Evolutionary conservation across 2,797 vertebrate species (phyloP).

Genomic region (Prionace glauca): DNA sequence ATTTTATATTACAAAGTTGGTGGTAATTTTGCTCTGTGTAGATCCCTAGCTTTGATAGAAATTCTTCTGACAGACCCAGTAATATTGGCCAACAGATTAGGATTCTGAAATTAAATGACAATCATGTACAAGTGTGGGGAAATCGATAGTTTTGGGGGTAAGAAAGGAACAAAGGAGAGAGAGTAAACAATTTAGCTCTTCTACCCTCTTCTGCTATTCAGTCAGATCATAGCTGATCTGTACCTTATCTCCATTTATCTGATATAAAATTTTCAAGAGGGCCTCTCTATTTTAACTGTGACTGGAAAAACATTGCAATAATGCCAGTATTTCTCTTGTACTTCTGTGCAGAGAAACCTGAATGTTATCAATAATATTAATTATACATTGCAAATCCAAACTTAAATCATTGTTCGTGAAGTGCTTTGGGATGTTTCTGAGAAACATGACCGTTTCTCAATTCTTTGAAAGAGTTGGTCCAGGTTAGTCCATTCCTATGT

Average conservation of each 20-base stretch:
- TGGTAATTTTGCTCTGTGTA: background rate
- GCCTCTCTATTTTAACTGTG: background rate
- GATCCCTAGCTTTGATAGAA: too few relatives aligned
- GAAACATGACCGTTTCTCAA: background rate
- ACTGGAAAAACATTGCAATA: background rate
- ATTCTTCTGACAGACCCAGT: background rate
- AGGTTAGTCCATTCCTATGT: background rate
- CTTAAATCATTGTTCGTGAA: background rate
- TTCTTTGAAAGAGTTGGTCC: background rate
- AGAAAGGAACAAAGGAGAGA: background rate
- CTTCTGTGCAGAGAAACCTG: background rate
- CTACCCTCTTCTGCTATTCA: background rate
- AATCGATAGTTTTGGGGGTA: background rate
- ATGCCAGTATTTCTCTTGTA: background rate
- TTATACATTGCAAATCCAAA: background rate
- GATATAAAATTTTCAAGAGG: background rate
- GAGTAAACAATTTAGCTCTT: background rate
- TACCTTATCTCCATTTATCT: background rate
- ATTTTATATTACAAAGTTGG: background rate
- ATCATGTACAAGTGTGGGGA: background rate
- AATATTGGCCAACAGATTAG: background rate
- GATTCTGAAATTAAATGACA: background rate
- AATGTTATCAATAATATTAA: too few relatives aligned
- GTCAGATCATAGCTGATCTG: background rate
- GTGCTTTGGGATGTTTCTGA: background rate